Evolutionary conservation across 2,888 invertebrate genomes (phyloP), one percentile per base, ranked within the genome.

Genomic region (Acanthoscelides obtectus): DNA sequence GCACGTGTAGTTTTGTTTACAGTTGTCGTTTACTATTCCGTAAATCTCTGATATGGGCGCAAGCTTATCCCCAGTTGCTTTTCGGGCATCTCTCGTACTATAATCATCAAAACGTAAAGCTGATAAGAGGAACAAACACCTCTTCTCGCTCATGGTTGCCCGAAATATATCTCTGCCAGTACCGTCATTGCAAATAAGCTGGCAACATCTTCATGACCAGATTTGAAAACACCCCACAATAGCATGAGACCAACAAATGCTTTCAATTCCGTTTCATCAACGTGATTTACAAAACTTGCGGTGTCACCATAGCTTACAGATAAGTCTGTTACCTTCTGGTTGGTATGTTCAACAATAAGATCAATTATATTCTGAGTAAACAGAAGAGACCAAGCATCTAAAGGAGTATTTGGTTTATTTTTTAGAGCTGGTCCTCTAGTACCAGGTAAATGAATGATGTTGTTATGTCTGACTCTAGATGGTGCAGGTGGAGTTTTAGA

Each of bases 1-100:
- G 45, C 22, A 63, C 22, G 65, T 72, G 69, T 72, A 73, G 69
- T 72, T 75, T 71, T 27, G 69, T 71, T 67, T 75, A 64, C 74
- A 65, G 63, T 71, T 70, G 20, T n/a, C n/a, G n/a, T n/a, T n/a
- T n/a, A n/a, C n/a, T n/a, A n/a, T n/a, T n/a, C n/a, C n/a, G n/a
- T n/a, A n/a, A n/a, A n/a, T n/a, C n/a, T n/a, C n/a, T n/a, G n/a
- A n/a, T n/a, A n/a, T n/a, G n/a, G n/a, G n/a, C n/a, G n/a, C n/a
- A n/a, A n/a, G n/a, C n/a, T n/a, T n/a, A n/a, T n/a, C n/a, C n/a
- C n/a, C n/a, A n/a, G n/a, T n/a, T n/a, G n/a, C n/a, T n/a, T n/a
- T n/a, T n/a, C n/a, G n/a, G n/a, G n/a, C n/a, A n/a, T n/a, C n/a
- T n/a, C n/a, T n/a, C n/a, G 69, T 71, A 63, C 22, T 64, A 71